These are phyloP conservation scores for Ceuthmochares aereus DNA, from an alignment of 2,113 vertebrate genomes.

Conservation along the genomic window DNA sequence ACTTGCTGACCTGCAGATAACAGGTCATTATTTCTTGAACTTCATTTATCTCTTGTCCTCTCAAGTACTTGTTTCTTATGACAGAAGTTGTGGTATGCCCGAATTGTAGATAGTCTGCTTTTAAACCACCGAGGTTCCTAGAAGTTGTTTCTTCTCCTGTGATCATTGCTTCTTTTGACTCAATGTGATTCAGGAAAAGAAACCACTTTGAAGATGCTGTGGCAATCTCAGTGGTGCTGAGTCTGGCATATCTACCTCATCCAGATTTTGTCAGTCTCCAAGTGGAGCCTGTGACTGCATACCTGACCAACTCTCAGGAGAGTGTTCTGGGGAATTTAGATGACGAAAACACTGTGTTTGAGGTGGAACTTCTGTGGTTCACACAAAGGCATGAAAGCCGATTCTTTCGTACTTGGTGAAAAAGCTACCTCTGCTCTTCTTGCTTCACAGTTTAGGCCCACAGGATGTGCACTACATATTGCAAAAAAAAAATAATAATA, in stretches of 20 bases:
- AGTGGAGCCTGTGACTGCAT: neutral
- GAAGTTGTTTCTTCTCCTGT: neutral
- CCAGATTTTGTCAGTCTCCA: neutral
- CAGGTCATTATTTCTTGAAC: too few species aligned
- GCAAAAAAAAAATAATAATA: neutral
- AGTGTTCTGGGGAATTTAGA: neutral
- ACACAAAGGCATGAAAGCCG: neutral
- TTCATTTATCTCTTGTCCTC: neutral
- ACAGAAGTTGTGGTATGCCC: neutral
- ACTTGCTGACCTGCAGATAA: neutral
- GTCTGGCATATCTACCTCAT: neutral
- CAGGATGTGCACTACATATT: neutral
- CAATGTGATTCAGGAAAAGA: neutral
- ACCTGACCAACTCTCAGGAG: neutral
- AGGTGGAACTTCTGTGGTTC: neutral
- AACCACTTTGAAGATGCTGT: neutral
- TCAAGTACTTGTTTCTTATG: neutral
- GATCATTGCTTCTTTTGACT: neutral
- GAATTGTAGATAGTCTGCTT: neutral
- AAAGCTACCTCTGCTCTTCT: neutral
- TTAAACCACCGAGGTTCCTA: neutral
- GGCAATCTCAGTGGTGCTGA: neutral
- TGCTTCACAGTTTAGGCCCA: neutral
- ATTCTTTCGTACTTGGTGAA: neutral
- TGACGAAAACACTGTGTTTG: fast-evolving